Evolutionary conservation across 2,113 vertebrate genomes (phyloP).

Genomic region (Chloropsis hardwickii): DNA sequence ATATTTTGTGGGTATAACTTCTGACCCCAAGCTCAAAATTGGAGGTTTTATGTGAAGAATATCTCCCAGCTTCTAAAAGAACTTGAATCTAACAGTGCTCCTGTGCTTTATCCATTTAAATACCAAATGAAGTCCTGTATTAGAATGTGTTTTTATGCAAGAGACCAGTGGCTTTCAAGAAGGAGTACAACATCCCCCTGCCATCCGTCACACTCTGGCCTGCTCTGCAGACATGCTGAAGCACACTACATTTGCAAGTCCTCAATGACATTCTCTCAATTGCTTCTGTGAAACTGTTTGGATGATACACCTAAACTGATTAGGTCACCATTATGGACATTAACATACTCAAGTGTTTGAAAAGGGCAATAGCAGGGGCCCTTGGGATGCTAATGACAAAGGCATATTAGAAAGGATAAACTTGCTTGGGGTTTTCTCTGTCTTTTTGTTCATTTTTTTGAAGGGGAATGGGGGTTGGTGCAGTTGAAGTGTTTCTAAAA

Average conservation of each 20-base stretch:
- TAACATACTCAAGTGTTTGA: slow-evolving; percentile 49
- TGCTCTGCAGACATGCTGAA: slow-evolving; percentile 4
- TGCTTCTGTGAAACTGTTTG: slow-evolving; percentile 22
- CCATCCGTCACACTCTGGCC: not conserved
- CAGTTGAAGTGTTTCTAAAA: not conserved
- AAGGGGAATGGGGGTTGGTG: not conserved
- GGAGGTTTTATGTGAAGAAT: not conserved
- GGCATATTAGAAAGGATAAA: slow-evolving; percentile 28
- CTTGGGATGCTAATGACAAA: slow-evolving; percentile 52
- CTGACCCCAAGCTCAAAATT: not conserved
- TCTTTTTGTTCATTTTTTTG: not conserved
- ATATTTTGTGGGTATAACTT: not conserved
- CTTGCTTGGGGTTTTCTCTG: not conserved
- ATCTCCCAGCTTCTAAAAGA: not conserved
- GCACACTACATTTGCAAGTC: slow-evolving; percentile 25
- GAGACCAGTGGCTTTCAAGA: not conserved
- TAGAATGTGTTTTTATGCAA: not conserved
- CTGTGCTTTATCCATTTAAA: not conserved
- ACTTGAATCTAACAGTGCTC: not conserved
- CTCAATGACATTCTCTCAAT: not conserved
- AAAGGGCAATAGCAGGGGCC: slow-evolving; percentile 22
- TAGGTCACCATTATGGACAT: slow-evolving; percentile 43
- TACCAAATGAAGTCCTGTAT: not conserved
- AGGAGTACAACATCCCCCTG: not conserved
- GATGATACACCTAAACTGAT: slow-evolving; percentile 38